phyloP scores from a whole-genome alignment of 2,888 invertebrate species.

The Tinea pellionella region DNA sequence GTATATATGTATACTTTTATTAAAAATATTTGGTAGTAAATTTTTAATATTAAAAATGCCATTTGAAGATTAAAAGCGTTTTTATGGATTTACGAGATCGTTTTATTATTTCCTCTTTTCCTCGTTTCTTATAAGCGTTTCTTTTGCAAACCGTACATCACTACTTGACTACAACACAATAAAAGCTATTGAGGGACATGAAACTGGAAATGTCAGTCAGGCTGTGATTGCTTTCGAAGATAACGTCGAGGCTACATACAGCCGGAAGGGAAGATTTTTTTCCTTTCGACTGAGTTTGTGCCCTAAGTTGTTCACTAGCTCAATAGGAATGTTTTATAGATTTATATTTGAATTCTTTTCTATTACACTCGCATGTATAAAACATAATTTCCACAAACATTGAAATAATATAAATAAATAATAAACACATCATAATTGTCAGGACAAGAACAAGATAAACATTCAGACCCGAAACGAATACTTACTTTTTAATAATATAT shows the following conservation, averaged over 20 bases:
- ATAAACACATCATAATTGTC: no score
- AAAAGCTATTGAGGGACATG: constrained; percentile 1
- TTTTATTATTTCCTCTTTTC: background rate
- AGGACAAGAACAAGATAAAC: no score
- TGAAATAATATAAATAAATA: no score
- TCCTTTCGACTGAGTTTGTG: background rate
- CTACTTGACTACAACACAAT: background rate
- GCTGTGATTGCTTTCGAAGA: background rate
- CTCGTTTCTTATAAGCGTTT: background rate
- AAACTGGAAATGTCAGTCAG: constrained; percentile 7
- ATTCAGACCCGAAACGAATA: no score
- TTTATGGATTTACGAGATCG: background rate
- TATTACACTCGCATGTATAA: no score
- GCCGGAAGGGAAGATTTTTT: background rate
- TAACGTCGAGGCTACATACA: background rate
- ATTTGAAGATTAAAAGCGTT: no score
- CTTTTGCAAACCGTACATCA: background rate
- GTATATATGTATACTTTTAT: no score
- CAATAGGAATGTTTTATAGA: background rate
- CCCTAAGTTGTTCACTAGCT: background rate
- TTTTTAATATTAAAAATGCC: no score
- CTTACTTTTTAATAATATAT: no score
- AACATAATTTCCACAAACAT: no score
- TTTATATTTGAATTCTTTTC: background rate
- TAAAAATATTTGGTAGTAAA: background rate